Percentiles rank a stretch among this genome's conserved stretches.
Conservation (phyloP, 2,797 vertebrate genomes). For the Miichthys miiuy region DNA sequence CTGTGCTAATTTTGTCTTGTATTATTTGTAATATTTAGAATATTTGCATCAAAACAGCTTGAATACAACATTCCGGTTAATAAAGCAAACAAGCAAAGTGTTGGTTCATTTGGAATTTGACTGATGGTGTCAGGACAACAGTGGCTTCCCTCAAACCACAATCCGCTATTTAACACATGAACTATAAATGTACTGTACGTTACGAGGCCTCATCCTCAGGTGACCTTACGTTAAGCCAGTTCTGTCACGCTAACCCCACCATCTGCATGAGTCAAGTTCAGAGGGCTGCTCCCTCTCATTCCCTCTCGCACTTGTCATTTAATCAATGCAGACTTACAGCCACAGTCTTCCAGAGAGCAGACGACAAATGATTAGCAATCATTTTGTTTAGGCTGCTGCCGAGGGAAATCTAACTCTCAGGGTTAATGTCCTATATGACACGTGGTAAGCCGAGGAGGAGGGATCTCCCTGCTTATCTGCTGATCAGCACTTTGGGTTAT, state of each 20-base stretch:
- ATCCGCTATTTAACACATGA: not conserved
- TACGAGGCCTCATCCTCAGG: conserved; percentile 21
- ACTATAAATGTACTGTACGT: not conserved
- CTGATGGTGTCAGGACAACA: not conserved
- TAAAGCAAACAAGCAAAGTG: not conserved
- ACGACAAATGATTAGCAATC: conserved; percentile 75
- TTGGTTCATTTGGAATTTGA: conserved; percentile 1
- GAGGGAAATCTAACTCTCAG: conserved; percentile 70
- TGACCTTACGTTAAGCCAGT: conserved; percentile 35
- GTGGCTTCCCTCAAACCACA: not conserved
- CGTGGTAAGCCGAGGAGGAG: conserved; percentile 49
- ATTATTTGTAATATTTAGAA: conserved; percentile 12
- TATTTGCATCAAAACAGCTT: not conserved
- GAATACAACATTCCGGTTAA: not conserved
- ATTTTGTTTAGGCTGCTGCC: conserved; percentile 73
- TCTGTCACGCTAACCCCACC: conserved; percentile 35
- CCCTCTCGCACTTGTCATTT: conserved; percentile 42
- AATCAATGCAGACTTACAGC: conserved; percentile 71
- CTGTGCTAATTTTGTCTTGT: conserved; percentile 23
- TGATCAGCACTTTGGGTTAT: conserved; percentile 67
- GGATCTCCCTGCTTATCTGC: conserved; percentile 63
- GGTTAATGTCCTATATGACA: conserved; percentile 72
- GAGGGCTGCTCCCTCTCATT: conserved; percentile 31
- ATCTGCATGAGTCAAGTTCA: conserved; percentile 47
- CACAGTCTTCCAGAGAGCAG: conserved; percentile 48